Base-by-base conservation (phyloP, 2,113 vertebrate species). In the Laterallus jamaicensis region DNA sequence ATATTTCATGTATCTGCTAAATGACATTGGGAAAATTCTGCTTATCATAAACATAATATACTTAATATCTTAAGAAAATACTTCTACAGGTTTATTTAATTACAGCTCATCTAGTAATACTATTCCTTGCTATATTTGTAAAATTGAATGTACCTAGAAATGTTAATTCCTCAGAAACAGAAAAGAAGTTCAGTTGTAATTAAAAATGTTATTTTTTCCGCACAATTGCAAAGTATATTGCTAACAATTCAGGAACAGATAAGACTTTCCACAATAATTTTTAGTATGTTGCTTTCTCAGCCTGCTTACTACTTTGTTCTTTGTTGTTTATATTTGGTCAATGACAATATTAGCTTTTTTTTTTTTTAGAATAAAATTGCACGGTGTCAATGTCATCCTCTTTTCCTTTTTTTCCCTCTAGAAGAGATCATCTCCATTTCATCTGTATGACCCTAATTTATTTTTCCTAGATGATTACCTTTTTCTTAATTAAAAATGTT, bases 201-300 rank as follows among this genome's bases (percentile, higher is more conserved):
- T 55, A 39, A 58, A 59, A 76, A 81, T 39, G 1, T 10, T n/a
- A 56, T 88, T 87, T 93, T 79, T 79, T 12, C 18, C 11, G 37
- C 29, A 58, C 64, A 8, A 54, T 25, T 73, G 37, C 32, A 59
- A 56, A 10, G 20, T 47, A 12, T 32, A 20, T n/a, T 62, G 14
- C 32, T 68, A 20, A 64, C 3, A 26, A 67, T 67, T 81, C 59
- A 82, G 32, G 44, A 63, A 49, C 3, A 17, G 13, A 26, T 75
- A 88, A 35, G 14, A n/a, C 3, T 84, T 77, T 47, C 20, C 4
- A 35, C 0, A 0, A 58, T 32, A 52, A 12, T 26, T 68, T 85
- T 79, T 71, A 40, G 4, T 2, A 40, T 28, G 15, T 44, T 67
- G 25, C 10, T 80, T 77, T 50, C 26, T 87, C 50, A 95, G 7